Conservation (phyloP, 2,113 vertebrate genomes). For the Equus quagga region DNA sequence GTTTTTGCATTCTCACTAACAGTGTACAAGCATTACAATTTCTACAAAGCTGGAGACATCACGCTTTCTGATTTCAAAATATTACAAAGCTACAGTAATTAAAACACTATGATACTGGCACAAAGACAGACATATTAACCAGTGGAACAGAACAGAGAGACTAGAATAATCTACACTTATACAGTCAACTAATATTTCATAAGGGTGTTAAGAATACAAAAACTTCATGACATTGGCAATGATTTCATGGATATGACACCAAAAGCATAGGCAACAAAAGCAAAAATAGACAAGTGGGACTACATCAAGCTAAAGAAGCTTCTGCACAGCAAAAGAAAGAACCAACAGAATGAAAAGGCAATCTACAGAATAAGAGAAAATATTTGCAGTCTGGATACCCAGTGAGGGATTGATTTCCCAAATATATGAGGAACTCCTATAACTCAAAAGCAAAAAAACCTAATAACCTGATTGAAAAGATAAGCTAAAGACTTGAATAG, state of each 20-base stretch:
- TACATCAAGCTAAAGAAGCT: neutral
- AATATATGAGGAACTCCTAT: neutral
- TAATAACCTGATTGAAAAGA: neutral
- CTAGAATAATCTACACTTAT: neutral
- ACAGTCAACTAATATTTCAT: neutral
- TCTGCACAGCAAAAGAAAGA: neutral
- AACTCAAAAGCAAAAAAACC: neutral
- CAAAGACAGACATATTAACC: neutral
- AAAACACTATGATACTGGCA: neutral
- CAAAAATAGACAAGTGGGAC: neutral
- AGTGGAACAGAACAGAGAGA: neutral
- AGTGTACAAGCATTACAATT: neutral
- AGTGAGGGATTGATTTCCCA: neutral
- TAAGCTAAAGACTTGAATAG: neutral
- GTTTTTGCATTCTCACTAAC: neutral
- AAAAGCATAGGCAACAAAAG: neutral
- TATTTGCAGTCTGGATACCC: neutral
- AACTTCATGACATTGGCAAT: neutral
- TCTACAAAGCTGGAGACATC: neutral
- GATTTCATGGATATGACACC: neutral
- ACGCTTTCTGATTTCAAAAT: neutral
- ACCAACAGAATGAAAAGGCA: neutral
- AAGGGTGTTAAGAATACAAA: neutral
- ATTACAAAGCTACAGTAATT: neutral
- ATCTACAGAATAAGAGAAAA: neutral